Percentiles rank a stretch among this genome's conserved stretches.
Evolutionary conservation across 1,140 invertebrate species (phyloP).

Genomic region (Sweltsa coloradensis): DNA sequence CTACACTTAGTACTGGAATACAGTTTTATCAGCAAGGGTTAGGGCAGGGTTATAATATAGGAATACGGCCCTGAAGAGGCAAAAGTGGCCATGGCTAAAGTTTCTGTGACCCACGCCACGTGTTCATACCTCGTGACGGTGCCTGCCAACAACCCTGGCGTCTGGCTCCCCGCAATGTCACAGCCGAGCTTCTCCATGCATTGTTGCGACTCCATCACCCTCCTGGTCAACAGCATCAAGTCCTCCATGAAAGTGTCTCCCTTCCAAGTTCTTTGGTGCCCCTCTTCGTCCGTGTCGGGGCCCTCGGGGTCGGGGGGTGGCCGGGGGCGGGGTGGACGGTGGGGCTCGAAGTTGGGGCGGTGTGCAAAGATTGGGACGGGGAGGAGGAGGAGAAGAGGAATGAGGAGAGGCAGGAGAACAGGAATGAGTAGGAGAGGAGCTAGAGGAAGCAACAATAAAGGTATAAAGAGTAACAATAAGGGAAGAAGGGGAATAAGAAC

Average conservation of each 20-base stretch:
- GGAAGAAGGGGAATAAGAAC: conserved; percentile 4
- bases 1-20: not conserved
- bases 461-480: not conserved
- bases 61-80: not conserved
- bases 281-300: not conserved
- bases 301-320: not conserved
- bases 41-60: not conserved
- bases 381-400: not conserved
- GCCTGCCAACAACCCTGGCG: not conserved
- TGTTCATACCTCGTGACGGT: conserved; percentile 1
- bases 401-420: not conserved
- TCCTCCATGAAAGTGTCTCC: not conserved
- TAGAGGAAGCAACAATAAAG: not conserved
- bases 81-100: not conserved
- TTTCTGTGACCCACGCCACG: not conserved
- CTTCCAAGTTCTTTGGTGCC: not conserved
- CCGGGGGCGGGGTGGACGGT: too few relatives aligned
- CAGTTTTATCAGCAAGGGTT: too few relatives aligned
- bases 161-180: conserved; percentile 2
- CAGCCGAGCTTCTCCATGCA: conserved; percentile 3
- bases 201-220: conserved; percentile 3
- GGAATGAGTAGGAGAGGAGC: not conserved
- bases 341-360: too few relatives aligned
- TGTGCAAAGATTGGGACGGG: conserved; percentile 2
- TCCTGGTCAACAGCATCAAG: not conserved